Base-by-base conservation (phyloP, 2,888 invertebrate species). In the Notodonta dromedarius region DNA sequence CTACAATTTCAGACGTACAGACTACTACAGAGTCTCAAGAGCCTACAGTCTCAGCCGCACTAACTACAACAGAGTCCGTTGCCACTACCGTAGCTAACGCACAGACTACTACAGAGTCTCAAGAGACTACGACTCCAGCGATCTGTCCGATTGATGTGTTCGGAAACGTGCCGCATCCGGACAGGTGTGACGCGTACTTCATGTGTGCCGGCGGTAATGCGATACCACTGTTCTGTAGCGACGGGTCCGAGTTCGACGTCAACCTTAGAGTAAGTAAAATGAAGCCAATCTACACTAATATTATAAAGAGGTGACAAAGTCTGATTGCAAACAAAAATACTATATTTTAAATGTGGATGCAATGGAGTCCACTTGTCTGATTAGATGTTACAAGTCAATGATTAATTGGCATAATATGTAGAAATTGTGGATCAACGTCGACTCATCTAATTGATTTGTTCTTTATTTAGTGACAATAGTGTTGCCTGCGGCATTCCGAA, bases 161-260 rank as follows among this genome's bases (percentile, higher is more conserved):
- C 11, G 80, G 80, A 1, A 75, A 76, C 16, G 55, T 83, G 0
- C 69, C 81, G 0, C 74, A 83, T 58, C 81, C 78, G 6, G 62
- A 70, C 0, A 54, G 59, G 0, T 84, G 84, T 58, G 66, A 77
- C 58, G 63, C 69, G 8, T 84, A 74, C 62, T 80, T 69, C 57
- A 67, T 82, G 70, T 83, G 83, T 39, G 61, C 75, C 0, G 75
- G 67, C 6, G 77, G 76, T 0, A 54, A 61, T 0, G 61, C 76
- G 0, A 63, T 82, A 24, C 67, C 62, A 4, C 57, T 82, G 0
- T 67, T 51, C 52, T 81, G 81, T 57, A 50, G 64, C 0, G 53
- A 56, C 0, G 82, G 80, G 24, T 70, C 70, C 9, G 83, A 84
- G 60, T 85, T 73, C 53, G 76, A 82, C 63, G 46, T n/a, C 6